Conservation (phyloP, 1,140 invertebrate species). For the Contarinia nasturtii region DNA sequence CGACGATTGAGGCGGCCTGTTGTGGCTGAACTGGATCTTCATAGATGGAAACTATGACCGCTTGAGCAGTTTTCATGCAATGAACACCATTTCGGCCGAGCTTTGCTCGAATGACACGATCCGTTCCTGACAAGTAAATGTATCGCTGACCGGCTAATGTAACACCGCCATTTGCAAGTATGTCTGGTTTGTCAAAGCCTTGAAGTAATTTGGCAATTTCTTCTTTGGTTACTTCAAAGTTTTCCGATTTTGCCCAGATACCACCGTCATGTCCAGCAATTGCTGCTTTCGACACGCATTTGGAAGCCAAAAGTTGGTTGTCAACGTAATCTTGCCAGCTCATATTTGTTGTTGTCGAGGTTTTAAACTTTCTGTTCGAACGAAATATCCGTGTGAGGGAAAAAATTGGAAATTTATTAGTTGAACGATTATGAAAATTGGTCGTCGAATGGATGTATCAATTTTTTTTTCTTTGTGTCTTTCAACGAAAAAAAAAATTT, state of each 20-base stretch:
- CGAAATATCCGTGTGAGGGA: too few relatives aligned
- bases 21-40: constrained; percentile 88
- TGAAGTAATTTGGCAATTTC: constrained; percentile 69
- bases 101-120: constrained; percentile 78
- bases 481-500: too few relatives aligned
- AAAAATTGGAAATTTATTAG: too few relatives aligned
- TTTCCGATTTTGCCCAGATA: constrained; percentile 84
- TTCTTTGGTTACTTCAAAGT: constrained; percentile 78
- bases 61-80: constrained; percentile 76
- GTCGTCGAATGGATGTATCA: too few relatives aligned
- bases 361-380: too few relatives aligned
- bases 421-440: too few relatives aligned
- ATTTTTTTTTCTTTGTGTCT: too few relatives aligned
- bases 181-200: constrained; percentile 69
- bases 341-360: constrained; percentile 37
- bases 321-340: constrained; percentile 97
- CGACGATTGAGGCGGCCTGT: constrained; percentile 82
- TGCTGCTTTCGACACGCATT: constrained; percentile 80
- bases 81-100: constrained; percentile 77
- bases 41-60: constrained; percentile 79
- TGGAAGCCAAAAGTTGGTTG: constrained; percentile 85
- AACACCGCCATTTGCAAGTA: constrained; percentile 66
- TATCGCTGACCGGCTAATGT: constrained; percentile 76
- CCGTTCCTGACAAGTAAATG: constrained; percentile 82
- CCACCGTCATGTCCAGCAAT: constrained; percentile 89